Evolutionary conservation across 2,888 invertebrate species (phyloP).

Genomic region (Psylliodes chrysocephalus): DNA sequence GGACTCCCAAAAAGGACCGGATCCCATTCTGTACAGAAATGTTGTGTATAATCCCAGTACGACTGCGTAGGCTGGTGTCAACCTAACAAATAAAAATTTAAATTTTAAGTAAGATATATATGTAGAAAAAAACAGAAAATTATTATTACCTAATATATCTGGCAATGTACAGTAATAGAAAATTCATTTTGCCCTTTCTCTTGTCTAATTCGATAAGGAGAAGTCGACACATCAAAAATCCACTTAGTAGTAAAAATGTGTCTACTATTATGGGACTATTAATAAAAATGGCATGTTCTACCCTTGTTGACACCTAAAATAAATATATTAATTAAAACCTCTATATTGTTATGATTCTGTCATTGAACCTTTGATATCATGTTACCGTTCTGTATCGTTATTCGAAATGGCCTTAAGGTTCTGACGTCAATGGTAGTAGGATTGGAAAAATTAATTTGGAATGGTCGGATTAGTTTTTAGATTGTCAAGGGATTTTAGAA

Average conservation of each 20-base stretch:
- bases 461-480: too few species aligned
- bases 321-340: neutral
- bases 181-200: slow-evolving; percentile 71
- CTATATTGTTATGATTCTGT: neutral
- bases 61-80: slow-evolving; percentile 79
- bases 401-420: too few species aligned
- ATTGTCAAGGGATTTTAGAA: too few species aligned
- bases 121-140: neutral
- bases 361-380: too few species aligned
- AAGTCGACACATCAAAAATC: slow-evolving; percentile 76
- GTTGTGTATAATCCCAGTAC: slow-evolving; percentile 80
- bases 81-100: slow-evolving; percentile 64
- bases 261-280: slow-evolving; percentile 80
- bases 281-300: slow-evolving; percentile 71
- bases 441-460: too few species aligned
- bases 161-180: slow-evolving; percentile 71
- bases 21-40: slow-evolving; percentile 74
- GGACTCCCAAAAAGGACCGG: slow-evolving; percentile 80
- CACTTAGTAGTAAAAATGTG: slow-evolving; percentile 76
- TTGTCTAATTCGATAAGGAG: slow-evolving; percentile 75
- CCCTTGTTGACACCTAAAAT: slow-evolving; percentile 67
- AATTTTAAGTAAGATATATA: neutral
- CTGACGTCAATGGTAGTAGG: too few species aligned
- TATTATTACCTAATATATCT: slow-evolving; percentile 73
- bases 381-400: too few species aligned